Evolutionary conservation across 2,888 invertebrate species (phyloP).

Genomic region (Hirudinaria manillensis): DNA sequence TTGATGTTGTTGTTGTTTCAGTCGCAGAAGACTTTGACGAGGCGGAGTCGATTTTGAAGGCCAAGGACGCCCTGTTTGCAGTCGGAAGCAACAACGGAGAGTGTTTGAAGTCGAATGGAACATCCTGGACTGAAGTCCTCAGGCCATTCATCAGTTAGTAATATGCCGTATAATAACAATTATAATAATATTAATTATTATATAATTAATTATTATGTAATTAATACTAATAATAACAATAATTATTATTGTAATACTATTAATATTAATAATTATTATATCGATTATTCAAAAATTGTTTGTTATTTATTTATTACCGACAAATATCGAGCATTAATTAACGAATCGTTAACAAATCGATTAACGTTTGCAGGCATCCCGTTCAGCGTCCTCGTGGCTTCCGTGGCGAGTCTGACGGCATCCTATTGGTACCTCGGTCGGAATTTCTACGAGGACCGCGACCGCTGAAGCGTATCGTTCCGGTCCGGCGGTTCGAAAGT

Average conservation of each 20-base stretch:
- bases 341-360: too few relatives aligned
- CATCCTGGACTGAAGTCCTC: background rate
- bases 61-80: background rate
- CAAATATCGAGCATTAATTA: too few relatives aligned
- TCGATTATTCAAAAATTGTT: too few relatives aligned
- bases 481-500: too few relatives aligned
- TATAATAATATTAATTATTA: background rate
- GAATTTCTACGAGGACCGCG: background rate
- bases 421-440: background rate
- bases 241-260: background rate
- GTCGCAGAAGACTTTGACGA: background rate
- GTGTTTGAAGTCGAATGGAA: background rate
- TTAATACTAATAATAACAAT: background rate
- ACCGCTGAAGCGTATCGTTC: too few relatives aligned
- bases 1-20: background rate
- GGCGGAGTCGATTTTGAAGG: background rate
- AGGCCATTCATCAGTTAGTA: background rate
- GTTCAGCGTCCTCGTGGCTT: background rate
- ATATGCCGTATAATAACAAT: background rate
- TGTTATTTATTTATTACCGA: too few relatives aligned
- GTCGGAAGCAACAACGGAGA: background rate
- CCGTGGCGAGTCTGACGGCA: background rate
- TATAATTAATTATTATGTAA: background rate
- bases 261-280: too few relatives aligned
- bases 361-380: background rate